A percentile compares a stretch with the other conserved stretches of the same genome.
These are phyloP conservation scores for Apostichopus parvimensis DNA, from an alignment of 35 echinoderm and acorn worm genomes.

Conservation along the genomic window DNA sequence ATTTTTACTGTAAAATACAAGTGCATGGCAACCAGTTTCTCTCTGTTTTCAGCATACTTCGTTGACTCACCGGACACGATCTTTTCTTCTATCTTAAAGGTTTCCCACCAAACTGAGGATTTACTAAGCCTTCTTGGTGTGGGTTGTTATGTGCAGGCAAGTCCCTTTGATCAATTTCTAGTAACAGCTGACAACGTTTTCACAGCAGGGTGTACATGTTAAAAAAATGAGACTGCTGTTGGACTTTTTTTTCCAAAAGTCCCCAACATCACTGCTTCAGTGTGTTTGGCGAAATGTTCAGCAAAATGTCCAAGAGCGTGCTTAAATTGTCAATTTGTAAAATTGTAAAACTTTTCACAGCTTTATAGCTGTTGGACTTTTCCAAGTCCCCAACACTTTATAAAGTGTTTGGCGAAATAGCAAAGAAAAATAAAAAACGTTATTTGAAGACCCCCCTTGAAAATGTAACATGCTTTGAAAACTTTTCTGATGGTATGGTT, in stretches of 20 bases:
- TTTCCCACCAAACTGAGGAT: constrained; percentile 2
- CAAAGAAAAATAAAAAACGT: too few relatives aligned
- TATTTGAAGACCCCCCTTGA: too few relatives aligned
- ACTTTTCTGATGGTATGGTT: too few relatives aligned
- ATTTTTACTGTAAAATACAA: not conserved
- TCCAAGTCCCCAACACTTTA: constrained; percentile 40
- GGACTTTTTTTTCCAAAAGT: constrained; percentile 27
- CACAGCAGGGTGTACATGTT: constrained; percentile 1
- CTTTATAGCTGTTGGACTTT: constrained; percentile 34
- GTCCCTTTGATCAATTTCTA: constrained; percentile 21
- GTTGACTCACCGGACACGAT: not conserved
- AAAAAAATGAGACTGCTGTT: constrained; percentile 9
- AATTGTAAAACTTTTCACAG: constrained; percentile 8
- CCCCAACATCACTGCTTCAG: constrained; percentile 11
- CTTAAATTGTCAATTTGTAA: not conserved
- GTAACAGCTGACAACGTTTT: not conserved
- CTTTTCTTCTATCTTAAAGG: constrained; percentile 31
- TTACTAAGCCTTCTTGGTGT: constrained; percentile 22
- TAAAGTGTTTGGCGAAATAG: constrained; percentile 23
- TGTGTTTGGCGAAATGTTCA: constrained; percentile 38
- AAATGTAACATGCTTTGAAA: too few relatives aligned
- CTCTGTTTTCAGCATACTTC: not conserved
- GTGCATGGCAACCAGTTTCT: not conserved
- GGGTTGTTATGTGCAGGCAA: constrained; percentile 31
- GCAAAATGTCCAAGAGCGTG: not conserved